Evolutionary conservation across 2,888 invertebrate genomes (phyloP), one percentile per base, ranked within the genome.

Genomic region (Parnassius orleans): DNA sequence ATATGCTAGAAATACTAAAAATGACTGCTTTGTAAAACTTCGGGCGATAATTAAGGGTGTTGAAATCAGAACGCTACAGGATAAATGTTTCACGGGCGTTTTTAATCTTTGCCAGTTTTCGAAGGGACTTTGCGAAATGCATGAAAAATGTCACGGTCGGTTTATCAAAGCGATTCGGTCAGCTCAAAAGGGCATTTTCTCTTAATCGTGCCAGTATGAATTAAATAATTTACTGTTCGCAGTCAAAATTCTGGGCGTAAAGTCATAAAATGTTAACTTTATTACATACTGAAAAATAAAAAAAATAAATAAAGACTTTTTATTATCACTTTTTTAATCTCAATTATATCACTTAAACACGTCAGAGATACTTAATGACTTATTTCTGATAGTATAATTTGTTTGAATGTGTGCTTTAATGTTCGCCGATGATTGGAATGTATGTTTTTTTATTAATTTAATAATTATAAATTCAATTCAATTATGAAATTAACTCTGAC

Each of bases 81-180:
- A 71, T 77, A 15, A 48, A 48, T 14, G 14, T 14, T 80, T 77
- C 71, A 73, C 72, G 70, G 66, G 68, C 67, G 70, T 76, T 79
- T 81, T 81, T 83, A 80, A 81, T 80, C 78, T 80, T 81, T 80
- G 77, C 78, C 75, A 75, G 77, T 81, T 82, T 79, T 76, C 71
- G 73, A 74, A 71, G 69, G 69, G 76, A 73, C 63, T 72, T 87
- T 83, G 75, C 78, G 83, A 79, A 84, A 80, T 69, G 60, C 66
- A 60, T 69, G 68, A 74, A 71, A 85, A 87, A 89, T 86, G 88
- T 88, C 90, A 90, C 69, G 90, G 90, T 67, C 86, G 73, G 74
- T 50, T 69, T 78, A 79, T 80, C 78, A 80, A 76, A 81, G 74
- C 77, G 76, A 78, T 77, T 78, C 75, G 76, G 73, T 69, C 69